Percentiles rank a stretch among this genome's conserved stretches.
These are phyloP conservation scores for Diarsia mendica DNA, from an alignment of 2,888 invertebrate genomes.

Conservation along the genomic window DNA sequence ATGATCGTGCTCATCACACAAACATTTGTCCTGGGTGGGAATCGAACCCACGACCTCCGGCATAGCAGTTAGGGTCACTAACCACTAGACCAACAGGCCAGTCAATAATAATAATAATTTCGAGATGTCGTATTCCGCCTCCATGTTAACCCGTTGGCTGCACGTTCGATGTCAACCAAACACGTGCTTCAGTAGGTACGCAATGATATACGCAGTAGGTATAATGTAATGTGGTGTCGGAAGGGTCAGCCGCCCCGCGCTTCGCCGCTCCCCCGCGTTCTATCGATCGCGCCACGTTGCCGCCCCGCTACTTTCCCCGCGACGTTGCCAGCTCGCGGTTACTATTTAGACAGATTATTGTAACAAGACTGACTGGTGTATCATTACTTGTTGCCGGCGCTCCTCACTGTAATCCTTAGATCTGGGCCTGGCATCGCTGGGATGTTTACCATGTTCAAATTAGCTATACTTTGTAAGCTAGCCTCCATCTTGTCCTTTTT, in stretches of 20 bases:
- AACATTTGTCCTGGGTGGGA: no score
- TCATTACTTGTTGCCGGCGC: slow-evolving; percentile 77
- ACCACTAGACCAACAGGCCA: no score
- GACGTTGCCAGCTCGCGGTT: slow-evolving; percentile 81
- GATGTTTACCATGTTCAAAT: slow-evolving; percentile 38
- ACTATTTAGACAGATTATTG: slow-evolving; percentile 78
- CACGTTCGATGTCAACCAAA: slow-evolving; percentile 64
- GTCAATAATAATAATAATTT: slow-evolving; percentile 12
- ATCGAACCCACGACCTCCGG: no score
- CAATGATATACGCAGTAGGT: slow-evolving; percentile 62
- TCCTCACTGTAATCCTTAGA: slow-evolving; percentile 48
- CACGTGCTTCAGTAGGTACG: slow-evolving; percentile 63
- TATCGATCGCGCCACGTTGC: slow-evolving; percentile 81
- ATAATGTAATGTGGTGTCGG: slow-evolving; percentile 65
- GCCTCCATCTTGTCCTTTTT: slow-evolving; percentile 30
- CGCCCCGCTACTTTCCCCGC: slow-evolving; percentile 80
- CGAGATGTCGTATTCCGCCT: slow-evolving; percentile 39
- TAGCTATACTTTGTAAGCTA: slow-evolving; percentile 32
- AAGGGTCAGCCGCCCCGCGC: slow-evolving; percentile 76
- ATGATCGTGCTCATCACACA: no score
- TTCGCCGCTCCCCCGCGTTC: slow-evolving; percentile 65
- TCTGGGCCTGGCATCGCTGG: slow-evolving; percentile 25
- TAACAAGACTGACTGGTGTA: slow-evolving; percentile 67
- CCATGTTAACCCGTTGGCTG: slow-evolving; percentile 58
- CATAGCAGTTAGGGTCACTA: no score